These are phyloP conservation scores for Drosophila robusta DNA, from an alignment of 2,888 invertebrate genomes.

Conservation along the genomic window DNA sequence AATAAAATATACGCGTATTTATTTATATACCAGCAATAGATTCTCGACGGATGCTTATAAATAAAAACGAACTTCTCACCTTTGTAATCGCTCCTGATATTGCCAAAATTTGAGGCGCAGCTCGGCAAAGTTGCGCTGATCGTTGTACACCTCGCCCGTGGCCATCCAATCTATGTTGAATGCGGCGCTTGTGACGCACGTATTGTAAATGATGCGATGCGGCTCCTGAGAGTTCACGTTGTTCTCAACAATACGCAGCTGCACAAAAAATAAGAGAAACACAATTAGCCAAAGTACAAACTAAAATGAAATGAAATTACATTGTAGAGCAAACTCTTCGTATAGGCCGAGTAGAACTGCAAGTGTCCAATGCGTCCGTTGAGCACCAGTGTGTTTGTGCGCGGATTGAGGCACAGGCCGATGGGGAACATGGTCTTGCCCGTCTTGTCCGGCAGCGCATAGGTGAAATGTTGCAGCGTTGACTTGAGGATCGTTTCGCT, in stretches of 20 bases:
- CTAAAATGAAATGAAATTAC: conserved; percentile 85
- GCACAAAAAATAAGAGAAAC: background rate
- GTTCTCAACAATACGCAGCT: conserved; percentile 90
- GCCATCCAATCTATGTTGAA: conserved; percentile 91
- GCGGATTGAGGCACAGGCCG: conserved; percentile 87
- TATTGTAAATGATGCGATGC: conserved; percentile 87
- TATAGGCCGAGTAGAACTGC: conserved; percentile 90
- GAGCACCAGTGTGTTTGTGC: conserved; percentile 88
- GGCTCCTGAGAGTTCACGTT: conserved; percentile 89
- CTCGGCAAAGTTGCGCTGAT: conserved; percentile 87
- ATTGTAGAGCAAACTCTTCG: conserved; percentile 89
- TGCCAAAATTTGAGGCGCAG: conserved; percentile 91
- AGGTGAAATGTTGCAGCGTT: conserved; percentile 89
- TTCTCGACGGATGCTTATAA: too few species aligned
- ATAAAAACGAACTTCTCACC: conserved; percentile 82
- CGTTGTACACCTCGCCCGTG: conserved; percentile 88
- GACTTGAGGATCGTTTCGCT: conserved; percentile 86
- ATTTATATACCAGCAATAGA: too few species aligned
- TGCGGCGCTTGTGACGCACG: conserved; percentile 89
- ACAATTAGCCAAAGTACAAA: background rate
- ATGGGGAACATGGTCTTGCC: conserved; percentile 85
- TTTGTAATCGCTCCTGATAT: conserved; percentile 87
- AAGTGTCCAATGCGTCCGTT: conserved; percentile 91
- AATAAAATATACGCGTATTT: background rate
- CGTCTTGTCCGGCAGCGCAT: conserved; percentile 86